Base-by-base conservation (phyloP, 1,140 invertebrate genomes). In the Apolygus lucorum region DNA sequence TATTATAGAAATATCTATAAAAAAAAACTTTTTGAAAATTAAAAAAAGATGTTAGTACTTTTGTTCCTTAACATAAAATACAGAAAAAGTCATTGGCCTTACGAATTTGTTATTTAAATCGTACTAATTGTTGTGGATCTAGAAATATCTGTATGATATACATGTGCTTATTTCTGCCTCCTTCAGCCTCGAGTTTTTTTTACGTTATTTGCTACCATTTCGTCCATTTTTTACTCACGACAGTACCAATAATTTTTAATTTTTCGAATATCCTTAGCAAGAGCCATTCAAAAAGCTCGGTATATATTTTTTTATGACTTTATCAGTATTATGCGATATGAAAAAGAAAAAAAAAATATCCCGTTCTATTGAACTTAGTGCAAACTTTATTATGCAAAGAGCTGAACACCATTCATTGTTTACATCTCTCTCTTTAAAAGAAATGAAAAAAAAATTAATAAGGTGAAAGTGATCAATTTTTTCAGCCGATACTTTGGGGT, bases 351-450 rank as follows among this genome's bases (percentile, higher is more conserved):
- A 28, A n/a, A 64, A 21, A 70, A 63, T n/a, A 70, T 70, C 27
- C 49, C 28, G 52, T 68, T 27, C 67, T 52, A 52, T 22, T 68
- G 42, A 34, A 68, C 42, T 17, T 52, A 52, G 25, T 25, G 25
- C n/a, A 68, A n/a, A 52, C 52, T 29, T 68, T 42, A 29, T 70
- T 49, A 49, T 27, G 65, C 52, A 70, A n/a, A 34, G 69, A 70
- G 69, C 69, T 70, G 69, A 70, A 70, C 69, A 70, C 69, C 69
- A 70, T 66, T 70, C 69, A 54, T 66, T 63, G 64, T 70, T 70
- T 59, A 17, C 4, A 59, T 4, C 8, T 14, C 22, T 59, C 54
- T 59, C 13, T 59, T 59, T 13, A 4, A 59, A 59, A 17, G 22
- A 59, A 59, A 24, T 14, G 54, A 22, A 17, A 59, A 59, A 59